Conservation (phyloP, 1,140 invertebrate genomes). For the Drosophila nikananu region DNA sequence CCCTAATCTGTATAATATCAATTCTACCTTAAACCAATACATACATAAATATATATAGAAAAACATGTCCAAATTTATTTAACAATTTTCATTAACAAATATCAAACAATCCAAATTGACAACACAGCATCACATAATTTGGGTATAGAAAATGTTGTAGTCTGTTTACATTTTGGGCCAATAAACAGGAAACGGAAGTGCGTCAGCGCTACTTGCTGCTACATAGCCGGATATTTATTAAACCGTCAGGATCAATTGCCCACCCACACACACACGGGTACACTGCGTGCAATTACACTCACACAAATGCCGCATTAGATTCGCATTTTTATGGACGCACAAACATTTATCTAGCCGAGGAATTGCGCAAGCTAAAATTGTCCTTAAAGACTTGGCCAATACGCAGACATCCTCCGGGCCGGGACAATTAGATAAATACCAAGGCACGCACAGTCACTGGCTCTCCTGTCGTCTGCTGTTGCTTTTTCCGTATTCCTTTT, state of each 20-base stretch:
- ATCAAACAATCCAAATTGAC: slow-evolving; percentile 4
- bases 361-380: slow-evolving; percentile 60
- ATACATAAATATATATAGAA: too few relatives aligned
- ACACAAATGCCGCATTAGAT: slow-evolving; percentile 73
- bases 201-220: slow-evolving; percentile 48
- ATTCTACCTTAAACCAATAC: neutral
- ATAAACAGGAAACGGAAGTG: slow-evolving; percentile 76
- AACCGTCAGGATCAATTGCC: slow-evolving; percentile 66
- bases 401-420: slow-evolving; percentile 15
- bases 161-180: slow-evolving; percentile 27
- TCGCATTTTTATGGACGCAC: slow-evolving; percentile 62
- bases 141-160: slow-evolving; percentile 38
- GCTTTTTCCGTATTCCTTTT: slow-evolving; percentile 8
- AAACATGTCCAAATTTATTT: neutral
- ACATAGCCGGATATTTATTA: slow-evolving; percentile 67
- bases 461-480: slow-evolving; percentile 33
- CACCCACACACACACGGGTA: slow-evolving; percentile 8
- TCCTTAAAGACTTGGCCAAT: slow-evolving; percentile 55
- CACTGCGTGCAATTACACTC: slow-evolving; percentile 59
- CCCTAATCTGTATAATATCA: neutral
- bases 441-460: slow-evolving; percentile 64
- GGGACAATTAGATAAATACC: slow-evolving; percentile 80
- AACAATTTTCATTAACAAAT: neutral
- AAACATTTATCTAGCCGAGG: slow-evolving; percentile 65
- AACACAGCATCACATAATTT: slow-evolving; percentile 25